These are phyloP conservation scores for Caenorhabditis drosophilae DNA, from an alignment of 2,888 invertebrate species.

Conservation along the genomic window DNA sequence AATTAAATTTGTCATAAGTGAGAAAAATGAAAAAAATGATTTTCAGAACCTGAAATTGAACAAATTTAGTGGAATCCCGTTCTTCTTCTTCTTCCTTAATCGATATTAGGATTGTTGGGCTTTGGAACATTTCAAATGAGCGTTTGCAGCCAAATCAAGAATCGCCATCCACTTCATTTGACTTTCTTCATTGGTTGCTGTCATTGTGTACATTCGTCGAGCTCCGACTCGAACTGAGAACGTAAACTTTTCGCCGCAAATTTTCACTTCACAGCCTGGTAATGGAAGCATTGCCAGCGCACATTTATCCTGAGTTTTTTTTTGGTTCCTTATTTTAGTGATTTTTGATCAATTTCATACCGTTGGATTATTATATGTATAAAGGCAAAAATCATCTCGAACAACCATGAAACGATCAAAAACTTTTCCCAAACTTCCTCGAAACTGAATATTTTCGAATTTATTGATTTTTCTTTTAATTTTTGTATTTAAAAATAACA, in stretches of 20 bases:
- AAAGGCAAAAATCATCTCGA: constrained; percentile 66
- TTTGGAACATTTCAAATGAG: constrained; percentile 48
- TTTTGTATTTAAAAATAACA: no score
- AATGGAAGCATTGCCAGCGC: constrained; percentile 67
- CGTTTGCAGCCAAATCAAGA: constrained; percentile 65
- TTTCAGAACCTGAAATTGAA: no score
- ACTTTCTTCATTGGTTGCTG: constrained; percentile 50
- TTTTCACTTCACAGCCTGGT: constrained; percentile 61
- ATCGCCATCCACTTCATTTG: constrained; percentile 67
- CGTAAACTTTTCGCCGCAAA: constrained; percentile 54
- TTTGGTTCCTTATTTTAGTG: background rate
- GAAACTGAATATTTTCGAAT: constrained; percentile 38
- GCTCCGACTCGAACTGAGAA: constrained; percentile 61
- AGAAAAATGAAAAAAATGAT: no score
- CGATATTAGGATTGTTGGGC: background rate
- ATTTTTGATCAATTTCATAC: constrained; percentile 27
- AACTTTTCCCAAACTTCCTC: constrained; percentile 49
- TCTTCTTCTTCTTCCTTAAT: background rate
- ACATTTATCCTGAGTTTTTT: constrained; percentile 52
- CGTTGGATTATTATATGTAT: constrained; percentile 59
- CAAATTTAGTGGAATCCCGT: background rate
- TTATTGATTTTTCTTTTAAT: background rate
- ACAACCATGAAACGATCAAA: constrained; percentile 61
- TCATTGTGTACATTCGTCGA: constrained; percentile 58
- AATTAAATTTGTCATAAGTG: no score